Conservation (phyloP, 92 coral and sea anemone genomes). For the Scolanthus callimorphus region DNA sequence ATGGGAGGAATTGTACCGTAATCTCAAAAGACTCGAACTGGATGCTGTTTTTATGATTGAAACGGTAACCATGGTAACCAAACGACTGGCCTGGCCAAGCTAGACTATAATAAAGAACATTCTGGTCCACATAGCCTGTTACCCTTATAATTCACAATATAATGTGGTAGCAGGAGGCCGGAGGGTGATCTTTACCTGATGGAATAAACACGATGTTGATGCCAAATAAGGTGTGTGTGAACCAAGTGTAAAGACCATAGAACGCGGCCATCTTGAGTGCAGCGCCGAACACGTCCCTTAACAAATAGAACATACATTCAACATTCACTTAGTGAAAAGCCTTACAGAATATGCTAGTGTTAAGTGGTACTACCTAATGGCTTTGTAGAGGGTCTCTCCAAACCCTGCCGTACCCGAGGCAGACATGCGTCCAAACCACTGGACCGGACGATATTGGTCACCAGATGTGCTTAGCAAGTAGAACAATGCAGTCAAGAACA, state of each 20-base stretch:
- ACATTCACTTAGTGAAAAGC: background rate
- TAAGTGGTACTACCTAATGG: conserved; percentile 58
- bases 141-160: no score
- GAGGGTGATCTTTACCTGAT: conserved; percentile 58
- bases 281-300: conserved; percentile 98
- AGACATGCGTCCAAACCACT: conserved; percentile 91
- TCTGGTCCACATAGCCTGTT: no score
- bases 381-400: conserved; percentile 92
- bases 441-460: conserved; percentile 93
- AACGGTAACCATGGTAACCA: no score
- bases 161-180: background rate
- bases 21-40: no score
- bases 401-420: conserved; percentile 87
- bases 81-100: no score
- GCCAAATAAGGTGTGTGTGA: conserved; percentile 90
- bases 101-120: no score
- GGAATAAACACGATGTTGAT: conserved; percentile 95
- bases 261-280: conserved; percentile 97
- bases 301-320: background rate
- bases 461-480: conserved; percentile 89
- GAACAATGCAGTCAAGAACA: conserved; percentile 89
- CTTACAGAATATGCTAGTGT: no score
- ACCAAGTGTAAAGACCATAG: conserved; percentile 95
- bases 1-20: no score
- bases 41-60: no score